Percentiles rank a stretch among this genome's conserved stretches.
These are phyloP conservation scores for Babyrousa celebensis DNA, from an alignment of 2,797 vertebrate genomes.

Conservation along the genomic window DNA sequence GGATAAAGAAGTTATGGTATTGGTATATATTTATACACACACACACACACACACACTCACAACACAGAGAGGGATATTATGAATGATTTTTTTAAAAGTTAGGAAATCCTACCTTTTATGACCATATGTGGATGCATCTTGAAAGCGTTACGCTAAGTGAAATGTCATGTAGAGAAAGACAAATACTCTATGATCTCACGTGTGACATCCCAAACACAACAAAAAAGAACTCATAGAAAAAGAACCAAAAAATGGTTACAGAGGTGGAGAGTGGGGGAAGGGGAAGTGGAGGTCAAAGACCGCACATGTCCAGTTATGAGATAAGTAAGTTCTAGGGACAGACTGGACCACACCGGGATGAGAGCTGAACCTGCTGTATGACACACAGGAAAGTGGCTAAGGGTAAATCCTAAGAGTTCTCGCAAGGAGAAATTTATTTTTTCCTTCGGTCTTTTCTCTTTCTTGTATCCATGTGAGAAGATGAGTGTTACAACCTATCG, in stretches of 20 bases:
- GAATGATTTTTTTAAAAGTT: not conserved
- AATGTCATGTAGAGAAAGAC: not conserved
- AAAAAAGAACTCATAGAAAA: not conserved
- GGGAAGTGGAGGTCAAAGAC: not conserved
- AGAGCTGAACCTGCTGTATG: not conserved
- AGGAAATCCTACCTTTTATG: not conserved
- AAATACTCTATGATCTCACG: not conserved
- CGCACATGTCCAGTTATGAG: not conserved
- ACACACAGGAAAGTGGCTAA: not conserved
- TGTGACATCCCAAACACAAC: not conserved
- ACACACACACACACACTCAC: not conserved
- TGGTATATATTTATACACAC: too few relatives aligned
- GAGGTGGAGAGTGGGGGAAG: not conserved
- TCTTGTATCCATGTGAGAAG: not conserved
- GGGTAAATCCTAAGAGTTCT: not conserved
- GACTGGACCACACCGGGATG: not conserved
- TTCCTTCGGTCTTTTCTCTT: not conserved
- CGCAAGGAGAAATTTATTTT: not conserved
- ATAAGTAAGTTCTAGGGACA: not conserved
- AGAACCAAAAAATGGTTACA: not conserved
- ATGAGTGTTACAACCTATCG: not conserved
- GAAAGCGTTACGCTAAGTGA: not conserved
- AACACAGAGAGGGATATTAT: not conserved
- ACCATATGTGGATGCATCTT: not conserved
- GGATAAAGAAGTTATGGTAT: not conserved